Evolutionary conservation across 2,888 invertebrate genomes (phyloP), one percentile per base, ranked within the genome.

Genomic region (Epirrita christyi): DNA sequence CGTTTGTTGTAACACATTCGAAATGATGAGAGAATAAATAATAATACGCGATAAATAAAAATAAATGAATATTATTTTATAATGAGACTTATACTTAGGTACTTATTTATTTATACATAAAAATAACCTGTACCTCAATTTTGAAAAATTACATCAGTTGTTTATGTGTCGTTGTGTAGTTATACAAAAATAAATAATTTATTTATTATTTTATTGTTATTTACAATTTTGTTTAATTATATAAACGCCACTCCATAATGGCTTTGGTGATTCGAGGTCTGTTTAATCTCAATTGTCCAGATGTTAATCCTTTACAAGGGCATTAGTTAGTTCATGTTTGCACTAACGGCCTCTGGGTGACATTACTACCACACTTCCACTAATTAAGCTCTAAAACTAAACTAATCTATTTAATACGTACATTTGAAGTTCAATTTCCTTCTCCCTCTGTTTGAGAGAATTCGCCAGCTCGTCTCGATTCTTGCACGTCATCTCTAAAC

Each of bases 391-490:
- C 42, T 47, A 13, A 28, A 44, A 49, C 49, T 41, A 50, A 45
- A 36, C 15, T 34, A 38, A 52, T 43, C 44, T 40, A 34, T 13
- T 40, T 13, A 4, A 50, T 42, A 67, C 70, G 34, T 73, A 86
- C 85, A 85, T 78, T 56, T 74, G 62, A 2, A 61, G 36, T 54
- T 85, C 82, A 0, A 70, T 73, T 36, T 73, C 74, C 32, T 61
- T 59, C 44, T 81, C 74, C 52, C 80, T 80, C 32, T 73, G 66
- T 36, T 75, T 71, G 32, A 81, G 58, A 41, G 60, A 64, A 15
- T 71, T 63, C n/a, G 65, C 63, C 5, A 83, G 71, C 36, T 78
- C 68, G 8, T 38, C 54, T 36, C 80, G 78, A 36, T 59, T 64
- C 5, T 66, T 61, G 1, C 64, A 70, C 9, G 76, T 75, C 2